Evolutionary conservation across 2,113 vertebrate genomes (phyloP).

Genomic region (Hydrolagus affinis): DNA sequence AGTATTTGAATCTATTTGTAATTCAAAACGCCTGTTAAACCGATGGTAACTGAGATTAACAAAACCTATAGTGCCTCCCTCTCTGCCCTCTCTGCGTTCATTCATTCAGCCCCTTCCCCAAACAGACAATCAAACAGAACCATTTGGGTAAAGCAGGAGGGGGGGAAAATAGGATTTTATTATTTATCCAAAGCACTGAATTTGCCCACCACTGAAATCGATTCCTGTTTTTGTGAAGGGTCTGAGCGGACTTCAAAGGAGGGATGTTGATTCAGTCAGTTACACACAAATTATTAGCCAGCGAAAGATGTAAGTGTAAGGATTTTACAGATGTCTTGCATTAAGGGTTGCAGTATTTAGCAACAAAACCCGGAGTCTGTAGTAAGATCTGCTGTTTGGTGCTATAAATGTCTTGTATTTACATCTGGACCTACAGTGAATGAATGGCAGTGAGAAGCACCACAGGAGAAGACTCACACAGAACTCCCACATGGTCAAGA

Average conservation of each 20-base stretch:
- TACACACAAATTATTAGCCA: conserved; percentile 9
- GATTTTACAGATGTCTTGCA: neutral
- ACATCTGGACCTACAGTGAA: neutral
- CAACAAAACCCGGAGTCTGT: neutral
- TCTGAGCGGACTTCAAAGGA: neutral
- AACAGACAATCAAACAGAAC: neutral
- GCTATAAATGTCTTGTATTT: neutral
- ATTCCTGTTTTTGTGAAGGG: neutral
- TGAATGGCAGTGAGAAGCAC: neutral
- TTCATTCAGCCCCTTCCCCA: neutral
- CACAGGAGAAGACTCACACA: neutral
- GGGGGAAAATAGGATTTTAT: too few relatives aligned
- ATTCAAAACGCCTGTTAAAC: neutral
- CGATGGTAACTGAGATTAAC: neutral
- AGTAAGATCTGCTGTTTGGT: conserved; percentile 1
- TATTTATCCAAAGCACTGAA: neutral
- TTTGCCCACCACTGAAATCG: conserved; percentile 21
- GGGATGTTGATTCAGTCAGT: conserved; percentile 17
- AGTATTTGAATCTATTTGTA: neutral
- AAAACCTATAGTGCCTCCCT: too few relatives aligned
- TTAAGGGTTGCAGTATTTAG: conserved; percentile 15
- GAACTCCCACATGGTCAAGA: neutral
- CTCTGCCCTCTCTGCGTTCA: neutral
- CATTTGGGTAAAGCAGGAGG: neutral
- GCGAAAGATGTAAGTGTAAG: neutral